phyloP scores from a whole-genome alignment of 2,888 invertebrate species.

The Helobdella robusta region DNA sequence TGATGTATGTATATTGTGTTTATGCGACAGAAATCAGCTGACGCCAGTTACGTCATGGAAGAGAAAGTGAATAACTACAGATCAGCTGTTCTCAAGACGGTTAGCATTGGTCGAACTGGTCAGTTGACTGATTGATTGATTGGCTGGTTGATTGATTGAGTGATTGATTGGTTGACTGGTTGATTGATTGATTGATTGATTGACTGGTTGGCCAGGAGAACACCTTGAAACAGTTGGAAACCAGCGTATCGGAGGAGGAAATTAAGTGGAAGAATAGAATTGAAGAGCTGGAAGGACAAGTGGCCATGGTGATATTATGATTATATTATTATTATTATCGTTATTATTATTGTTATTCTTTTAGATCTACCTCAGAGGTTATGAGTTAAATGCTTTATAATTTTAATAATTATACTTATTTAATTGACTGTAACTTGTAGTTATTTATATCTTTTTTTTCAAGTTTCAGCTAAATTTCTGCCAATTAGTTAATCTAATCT shows the following conservation, averaged over 20 bases:
- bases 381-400: no score
- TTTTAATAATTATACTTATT: no score
- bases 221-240: constrained; percentile 12
- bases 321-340: no score
- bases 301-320: no score
- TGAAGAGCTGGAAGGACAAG: constrained; percentile 7
- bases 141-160: background rate
- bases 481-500: no score
- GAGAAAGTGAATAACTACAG: constrained; percentile 17
- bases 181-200: background rate
- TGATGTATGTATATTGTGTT: background rate
- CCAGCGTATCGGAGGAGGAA: constrained; percentile 2
- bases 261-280: constrained; percentile 7
- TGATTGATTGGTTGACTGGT: background rate
- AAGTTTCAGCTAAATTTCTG: no score
- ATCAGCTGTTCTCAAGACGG: constrained; percentile 9
- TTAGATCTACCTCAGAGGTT: no score
- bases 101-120: constrained; percentile 2
- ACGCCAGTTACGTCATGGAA: background rate
- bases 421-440: no score
- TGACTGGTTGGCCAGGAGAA: constrained; percentile 4
- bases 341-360: no score
- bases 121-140: background rate
- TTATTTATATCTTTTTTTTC: no score
- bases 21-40: background rate